These are phyloP conservation scores for Dunckerocampus dactyliophorus DNA, from an alignment of 2,113 vertebrate species.

Conservation along the genomic window DNA sequence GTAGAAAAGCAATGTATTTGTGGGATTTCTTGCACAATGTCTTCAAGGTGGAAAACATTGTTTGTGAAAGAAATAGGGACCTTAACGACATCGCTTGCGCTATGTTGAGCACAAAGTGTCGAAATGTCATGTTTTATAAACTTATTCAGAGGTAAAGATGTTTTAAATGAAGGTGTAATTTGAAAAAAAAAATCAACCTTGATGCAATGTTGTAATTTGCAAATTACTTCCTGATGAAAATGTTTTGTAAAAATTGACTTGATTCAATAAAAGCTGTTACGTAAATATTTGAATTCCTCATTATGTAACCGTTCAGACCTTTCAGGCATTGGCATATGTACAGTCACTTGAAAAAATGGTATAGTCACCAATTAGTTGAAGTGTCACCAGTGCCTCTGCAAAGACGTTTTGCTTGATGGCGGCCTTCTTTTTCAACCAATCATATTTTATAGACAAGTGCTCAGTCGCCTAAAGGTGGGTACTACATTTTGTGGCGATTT, in stretches of 20 bases:
- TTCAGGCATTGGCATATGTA: no score
- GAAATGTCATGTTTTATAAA: slow-evolving; percentile 74
- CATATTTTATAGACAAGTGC: no score
- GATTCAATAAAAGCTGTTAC: slow-evolving; percentile 69
- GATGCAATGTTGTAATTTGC: slow-evolving; percentile 70
- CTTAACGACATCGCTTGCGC: slow-evolving; percentile 52
- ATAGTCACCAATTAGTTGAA: no score
- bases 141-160: slow-evolving; percentile 65
- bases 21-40: slow-evolving; percentile 50
- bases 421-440: no score
- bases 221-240: slow-evolving; percentile 60
- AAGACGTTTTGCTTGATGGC: no score
- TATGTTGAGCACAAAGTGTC: slow-evolving; percentile 51
- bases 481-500: no score
- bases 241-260: slow-evolving; percentile 68
- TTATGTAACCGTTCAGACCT: no score
- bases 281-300: slow-evolving; percentile 9
- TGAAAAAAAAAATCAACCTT: slow-evolving; percentile 44
- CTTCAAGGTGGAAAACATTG: slow-evolving; percentile 37
- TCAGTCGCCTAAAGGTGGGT: no score
- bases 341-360: no score
- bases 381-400: no score
- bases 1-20: slow-evolving; percentile 47
- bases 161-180: slow-evolving; percentile 59
- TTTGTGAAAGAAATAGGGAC: slow-evolving; percentile 49